Base-by-base conservation (phyloP, 2,888 invertebrate species). In the Arrhopalites spinosus region DNA sequence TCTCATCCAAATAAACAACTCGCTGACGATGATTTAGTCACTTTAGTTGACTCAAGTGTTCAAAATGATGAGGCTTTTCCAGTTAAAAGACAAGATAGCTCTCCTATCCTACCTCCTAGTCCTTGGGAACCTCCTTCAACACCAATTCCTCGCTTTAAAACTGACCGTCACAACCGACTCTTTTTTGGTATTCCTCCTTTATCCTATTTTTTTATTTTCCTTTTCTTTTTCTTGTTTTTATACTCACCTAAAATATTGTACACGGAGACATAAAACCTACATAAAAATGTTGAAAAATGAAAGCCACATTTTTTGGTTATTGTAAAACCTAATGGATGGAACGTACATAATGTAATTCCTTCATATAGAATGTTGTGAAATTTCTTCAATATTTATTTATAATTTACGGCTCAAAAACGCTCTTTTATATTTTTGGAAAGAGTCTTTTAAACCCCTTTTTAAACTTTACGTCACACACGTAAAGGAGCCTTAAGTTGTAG, bases 101-200 rank as follows among this genome's bases (percentile, higher is more conserved):
- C 50, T 23, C 68, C 68, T 25, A 23, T 47, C 27, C 50, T 47
- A 2, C 68, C 47, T 68, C 27, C 11, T 17, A 47, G 20, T 68
- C 47, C 68, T 68, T 50, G 27, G 27, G 25, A 47, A 23, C 68
- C 68, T 47, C 45, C 27, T 5, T 15, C 43, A 5, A 43, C 45
- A n/a, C 43, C 67, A 20, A 67, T 29, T 11, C 67, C n/a, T 67
- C 13, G 13, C 3, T 45, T 36, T 23, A 43, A 67, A 43, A 17
- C n/a, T 67, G 43, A 67, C 20, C 43, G 45, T 20, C n/a, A 27
- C 20, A 47, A 45, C 27, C 25, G 50, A 45, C 47, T 68, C 36
- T 7, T 68, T 68, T 68, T 47, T 47, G 68, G 68, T 68, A 68
- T 25, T 30, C 20, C 56, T 56, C 20, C 56, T 20, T 56, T 56